Evolutionary conservation across 2,888 invertebrate species (phyloP).

Genomic region (Willowsia nigromaculata): DNA sequence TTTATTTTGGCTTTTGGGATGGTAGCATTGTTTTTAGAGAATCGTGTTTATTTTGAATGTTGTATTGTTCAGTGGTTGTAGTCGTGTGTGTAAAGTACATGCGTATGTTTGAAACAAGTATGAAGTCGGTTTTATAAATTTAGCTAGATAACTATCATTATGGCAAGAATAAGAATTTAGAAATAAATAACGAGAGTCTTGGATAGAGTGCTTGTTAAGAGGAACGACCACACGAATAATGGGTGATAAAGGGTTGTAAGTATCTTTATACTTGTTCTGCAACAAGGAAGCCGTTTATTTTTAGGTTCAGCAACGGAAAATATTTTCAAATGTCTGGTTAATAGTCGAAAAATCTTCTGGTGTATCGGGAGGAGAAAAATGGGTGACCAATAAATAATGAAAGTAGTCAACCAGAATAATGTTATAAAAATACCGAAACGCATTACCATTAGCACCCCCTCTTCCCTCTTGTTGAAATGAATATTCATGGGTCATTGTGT

Average conservation of each 20-base stretch:
- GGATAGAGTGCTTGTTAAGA: background rate
- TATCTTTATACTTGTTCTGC: background rate
- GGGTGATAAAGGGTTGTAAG: background rate
- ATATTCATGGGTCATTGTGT: slow-evolving; percentile 32
- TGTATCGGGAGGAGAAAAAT: background rate
- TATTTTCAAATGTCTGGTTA: no score
- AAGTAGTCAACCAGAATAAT: slow-evolving; percentile 56
- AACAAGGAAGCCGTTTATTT: background rate
- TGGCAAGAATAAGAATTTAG: background rate
- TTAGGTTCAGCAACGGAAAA: background rate
- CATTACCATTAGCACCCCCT: background rate
- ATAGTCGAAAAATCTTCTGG: no score
- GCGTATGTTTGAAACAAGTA: background rate
- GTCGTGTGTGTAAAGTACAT: no score
- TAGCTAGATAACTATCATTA: slow-evolving; percentile 11
- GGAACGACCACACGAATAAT: background rate
- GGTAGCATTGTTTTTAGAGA: background rate
- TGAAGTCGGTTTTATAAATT: slow-evolving; percentile 23
- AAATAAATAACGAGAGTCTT: background rate
- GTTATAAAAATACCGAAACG: slow-evolving; percentile 64
- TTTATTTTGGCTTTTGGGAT: no score
- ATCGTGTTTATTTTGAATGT: no score
- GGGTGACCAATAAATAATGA: slow-evolving; percentile 64
- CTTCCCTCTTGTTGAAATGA: background rate
- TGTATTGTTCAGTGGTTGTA: no score